A percentile compares a stretch with the other conserved stretches of the same genome.
Conservation (phyloP, 1,140 invertebrate species). For the Neotoxoptera formosana region DNA sequence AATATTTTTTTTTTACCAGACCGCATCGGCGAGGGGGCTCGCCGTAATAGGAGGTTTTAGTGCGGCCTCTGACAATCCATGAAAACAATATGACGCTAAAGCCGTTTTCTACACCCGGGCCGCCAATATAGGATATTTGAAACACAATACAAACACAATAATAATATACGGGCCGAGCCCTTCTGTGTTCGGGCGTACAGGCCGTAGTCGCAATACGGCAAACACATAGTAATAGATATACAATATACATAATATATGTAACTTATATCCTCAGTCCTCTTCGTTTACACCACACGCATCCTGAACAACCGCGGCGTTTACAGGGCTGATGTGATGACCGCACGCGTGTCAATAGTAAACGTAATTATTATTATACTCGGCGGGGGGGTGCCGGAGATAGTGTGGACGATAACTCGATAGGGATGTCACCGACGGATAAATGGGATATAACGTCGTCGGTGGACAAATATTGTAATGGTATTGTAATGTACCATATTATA, state of each 20-base stretch:
- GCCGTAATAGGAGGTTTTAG: neutral
- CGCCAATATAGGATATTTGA: neutral
- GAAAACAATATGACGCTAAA: constrained; percentile 48
- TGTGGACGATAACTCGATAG: neutral
- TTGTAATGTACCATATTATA: neutral
- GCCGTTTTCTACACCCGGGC: constrained; percentile 45
- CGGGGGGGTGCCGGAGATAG: neutral
- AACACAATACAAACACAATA: constrained; percentile 8
- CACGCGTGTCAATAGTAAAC: neutral
- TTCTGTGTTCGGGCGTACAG: neutral
- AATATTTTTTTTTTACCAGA: neutral
- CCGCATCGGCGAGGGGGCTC: too few relatives aligned
- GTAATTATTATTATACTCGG: neutral
- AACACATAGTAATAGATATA: neutral
- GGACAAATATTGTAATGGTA: constrained; percentile 42
- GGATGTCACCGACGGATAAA: neutral
- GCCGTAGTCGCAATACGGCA: neutral
- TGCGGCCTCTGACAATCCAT: constrained; percentile 17
- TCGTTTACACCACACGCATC: neutral
- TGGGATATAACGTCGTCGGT: neutral
- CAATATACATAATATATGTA: neutral
- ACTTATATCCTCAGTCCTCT: neutral
- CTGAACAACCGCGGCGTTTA: neutral
- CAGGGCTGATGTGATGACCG: neutral
- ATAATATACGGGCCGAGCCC: neutral